A percentile compares a stretch with the other conserved stretches of the same genome.
Evolutionary conservation across 2,888 invertebrate species (phyloP).

Genomic region (Lithophane semibrunnea): DNA sequence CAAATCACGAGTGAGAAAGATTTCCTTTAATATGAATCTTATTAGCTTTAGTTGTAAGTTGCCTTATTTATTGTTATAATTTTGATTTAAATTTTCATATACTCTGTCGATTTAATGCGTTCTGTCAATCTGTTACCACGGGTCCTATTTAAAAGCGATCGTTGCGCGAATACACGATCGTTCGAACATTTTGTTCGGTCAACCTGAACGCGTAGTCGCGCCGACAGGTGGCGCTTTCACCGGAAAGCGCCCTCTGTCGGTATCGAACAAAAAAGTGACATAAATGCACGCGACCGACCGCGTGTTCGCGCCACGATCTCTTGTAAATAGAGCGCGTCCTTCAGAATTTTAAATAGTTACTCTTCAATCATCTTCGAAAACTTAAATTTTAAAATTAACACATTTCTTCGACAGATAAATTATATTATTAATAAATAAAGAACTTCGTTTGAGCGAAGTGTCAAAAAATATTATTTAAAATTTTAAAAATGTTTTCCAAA

Average conservation of each 20-base stretch:
- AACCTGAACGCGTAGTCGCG: no score
- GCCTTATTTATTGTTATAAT: conserved; percentile 59
- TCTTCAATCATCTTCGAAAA: neutral
- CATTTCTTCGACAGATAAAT: conserved; percentile 17
- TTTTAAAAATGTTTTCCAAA: neutral
- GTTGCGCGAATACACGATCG: no score
- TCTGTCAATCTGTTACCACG: neutral
- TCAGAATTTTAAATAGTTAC: neutral
- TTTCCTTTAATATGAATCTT: conserved; percentile 48
- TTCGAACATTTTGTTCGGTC: no score
- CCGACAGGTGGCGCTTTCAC: no score
- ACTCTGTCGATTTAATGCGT: conserved; percentile 1
- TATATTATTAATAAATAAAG: conserved; percentile 24
- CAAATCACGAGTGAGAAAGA: conserved; percentile 39
- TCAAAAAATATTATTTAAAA: conserved; percentile 57
- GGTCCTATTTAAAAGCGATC: no score
- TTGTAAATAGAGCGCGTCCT: neutral
- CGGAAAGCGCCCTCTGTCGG: no score
- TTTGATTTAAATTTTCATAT: conserved; percentile 23
- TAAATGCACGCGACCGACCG: no score
- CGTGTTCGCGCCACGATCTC: no score
- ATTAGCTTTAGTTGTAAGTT: conserved; percentile 58
- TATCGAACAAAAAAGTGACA: no score
- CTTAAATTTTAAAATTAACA: neutral
- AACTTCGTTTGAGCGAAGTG: conserved; percentile 61